Base-by-base conservation (phyloP, 2,113 vertebrate species). In the Triplophysa siluroides region DNA sequence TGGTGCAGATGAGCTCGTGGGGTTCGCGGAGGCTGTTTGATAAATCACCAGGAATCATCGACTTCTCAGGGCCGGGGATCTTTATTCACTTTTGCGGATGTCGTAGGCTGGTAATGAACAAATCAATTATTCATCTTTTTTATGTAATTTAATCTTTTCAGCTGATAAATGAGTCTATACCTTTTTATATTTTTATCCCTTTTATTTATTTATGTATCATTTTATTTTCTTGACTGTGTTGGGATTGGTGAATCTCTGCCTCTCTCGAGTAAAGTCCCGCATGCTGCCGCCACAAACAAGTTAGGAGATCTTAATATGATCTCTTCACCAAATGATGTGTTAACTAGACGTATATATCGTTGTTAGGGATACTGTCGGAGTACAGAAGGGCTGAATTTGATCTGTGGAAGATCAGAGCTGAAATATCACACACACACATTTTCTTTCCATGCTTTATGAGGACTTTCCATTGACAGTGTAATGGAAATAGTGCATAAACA, bases 81-180 rank as follows among this genome's bases (percentile, higher is more conserved):
- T 86, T 88, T 88, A 91, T 90, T 89, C 89, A 88, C 86, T 88
- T 76, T 69, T 87, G 83, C 78, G 78, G 81, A 84, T 86, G 88
- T 88, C 86, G 85, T 82, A 78, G 83, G 76, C 82, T 60, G 86
- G 79, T 91, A 91, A 92, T 92, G 91, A 90, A 87, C 78, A 64
- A 85, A 91, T 92, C 66, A 89, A 91, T 92, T 90, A 91, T 92
- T 92, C 83, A 90, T 89, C 72, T 76, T 80, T 78, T 65, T 81
- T 78, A 8, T 41, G 26, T 82, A 82, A 82, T 85, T 80, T 86
- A 38, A 87, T 86, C 74, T 78, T 16, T 74, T 79, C 63, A 71
- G 80, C 89, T 88, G 79, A 77, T 67, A 9, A 4, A 79, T 14
- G 6, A 45, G 78, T 58, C 54, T 58, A 2, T 58, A 58, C n/a